These are phyloP conservation scores for Sitobion miscanthi DNA, from an alignment of 1,140 invertebrate genomes.

Conservation along the genomic window DNA sequence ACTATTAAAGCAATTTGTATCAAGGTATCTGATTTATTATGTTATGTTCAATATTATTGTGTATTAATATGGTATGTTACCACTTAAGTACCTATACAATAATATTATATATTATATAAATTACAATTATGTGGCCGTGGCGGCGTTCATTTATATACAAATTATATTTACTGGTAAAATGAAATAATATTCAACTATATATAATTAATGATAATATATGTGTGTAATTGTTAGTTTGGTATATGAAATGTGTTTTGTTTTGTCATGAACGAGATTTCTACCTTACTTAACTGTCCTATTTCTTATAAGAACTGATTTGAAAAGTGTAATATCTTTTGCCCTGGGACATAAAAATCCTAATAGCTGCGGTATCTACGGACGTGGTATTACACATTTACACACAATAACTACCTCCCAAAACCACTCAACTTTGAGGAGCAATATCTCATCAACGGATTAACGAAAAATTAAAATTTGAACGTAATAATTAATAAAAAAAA, in stretches of 20 bases:
- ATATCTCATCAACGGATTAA: too few species aligned
- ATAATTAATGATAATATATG: not conserved
- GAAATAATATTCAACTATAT: not conserved
- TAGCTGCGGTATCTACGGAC: too few species aligned
- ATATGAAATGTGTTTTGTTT: not conserved
- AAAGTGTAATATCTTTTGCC: too few species aligned
- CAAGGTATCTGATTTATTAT: not conserved
- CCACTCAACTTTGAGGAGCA: too few species aligned
- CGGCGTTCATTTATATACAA: not conserved
- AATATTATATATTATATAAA: not conserved
- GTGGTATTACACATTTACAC: too few species aligned
- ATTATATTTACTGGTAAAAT: not conserved
- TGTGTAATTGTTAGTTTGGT: not conserved
- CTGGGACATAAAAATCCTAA: too few species aligned
- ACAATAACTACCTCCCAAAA: too few species aligned
- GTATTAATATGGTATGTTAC: not conserved
- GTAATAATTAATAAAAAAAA: too few species aligned
- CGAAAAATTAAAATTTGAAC: too few species aligned
- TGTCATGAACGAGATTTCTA: not conserved
- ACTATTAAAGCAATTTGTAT: not conserved
- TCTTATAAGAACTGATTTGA: not conserved
- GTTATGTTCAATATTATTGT: not conserved
- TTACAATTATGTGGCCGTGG: not conserved
- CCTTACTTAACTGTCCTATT: not conserved
- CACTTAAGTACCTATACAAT: not conserved